A percentile compares a stretch with the other conserved stretches of the same genome.
Evolutionary conservation across 2,113 vertebrate species (phyloP).

Genomic region (Mixornis gularis): DNA sequence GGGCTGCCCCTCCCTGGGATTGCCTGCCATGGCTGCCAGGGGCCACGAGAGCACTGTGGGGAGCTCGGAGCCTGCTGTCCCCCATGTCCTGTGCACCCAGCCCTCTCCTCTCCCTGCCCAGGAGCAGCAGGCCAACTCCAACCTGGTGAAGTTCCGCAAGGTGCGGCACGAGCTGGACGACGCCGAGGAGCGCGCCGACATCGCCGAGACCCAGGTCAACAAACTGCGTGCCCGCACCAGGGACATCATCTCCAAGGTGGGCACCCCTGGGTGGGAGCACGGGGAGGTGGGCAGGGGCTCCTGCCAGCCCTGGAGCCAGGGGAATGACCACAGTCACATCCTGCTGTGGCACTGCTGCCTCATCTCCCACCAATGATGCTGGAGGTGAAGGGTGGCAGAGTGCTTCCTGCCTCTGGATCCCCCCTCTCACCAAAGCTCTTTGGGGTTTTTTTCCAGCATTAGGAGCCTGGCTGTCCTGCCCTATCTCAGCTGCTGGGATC

Average conservation of each 20-base stretch:
- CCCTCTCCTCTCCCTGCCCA: not conserved
- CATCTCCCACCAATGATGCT: rapidly evolving
- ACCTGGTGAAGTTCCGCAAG: constrained; percentile 81
- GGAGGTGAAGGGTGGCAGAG: not conserved
- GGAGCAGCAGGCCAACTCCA: constrained; percentile 88
- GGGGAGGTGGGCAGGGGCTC: not conserved
- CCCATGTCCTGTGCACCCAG: rapidly evolving
- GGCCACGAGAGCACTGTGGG: rapidly evolving
- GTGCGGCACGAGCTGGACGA: constrained; percentile 88
- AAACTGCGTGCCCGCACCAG: constrained; percentile 82
- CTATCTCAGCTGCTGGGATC: too few species aligned
- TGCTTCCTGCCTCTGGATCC: rapidly evolving
- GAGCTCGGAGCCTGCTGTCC: rapidly evolving
- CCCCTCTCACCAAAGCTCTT: not conserved
- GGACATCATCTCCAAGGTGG: constrained; percentile 74
- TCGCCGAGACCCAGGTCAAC: constrained; percentile 85
- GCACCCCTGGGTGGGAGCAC: rapidly evolving
- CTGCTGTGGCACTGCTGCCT: not conserved
- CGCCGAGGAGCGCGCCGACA: constrained; percentile 84
- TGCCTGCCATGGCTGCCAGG: not conserved
- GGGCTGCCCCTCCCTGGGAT: not conserved
- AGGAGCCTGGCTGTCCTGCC: not conserved
- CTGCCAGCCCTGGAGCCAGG: not conserved
- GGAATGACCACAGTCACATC: rapidly evolving
- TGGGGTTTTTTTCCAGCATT: constrained; percentile 1